Base-by-base conservation (phyloP, 2,888 invertebrate genomes). In the Geotrupes spiniger region DNA sequence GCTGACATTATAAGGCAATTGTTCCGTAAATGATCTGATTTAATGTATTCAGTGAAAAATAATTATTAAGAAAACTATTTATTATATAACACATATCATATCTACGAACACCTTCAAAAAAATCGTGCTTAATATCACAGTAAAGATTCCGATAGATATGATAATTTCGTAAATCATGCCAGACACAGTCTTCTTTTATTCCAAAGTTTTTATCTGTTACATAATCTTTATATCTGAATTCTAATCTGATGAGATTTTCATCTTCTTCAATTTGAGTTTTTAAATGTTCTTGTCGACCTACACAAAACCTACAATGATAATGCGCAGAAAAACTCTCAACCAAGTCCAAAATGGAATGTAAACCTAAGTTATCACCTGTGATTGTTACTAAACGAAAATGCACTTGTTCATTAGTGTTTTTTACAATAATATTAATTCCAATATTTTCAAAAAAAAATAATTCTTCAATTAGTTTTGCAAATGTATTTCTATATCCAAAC, bases 51-150 rank as follows among this genome's bases (percentile, higher is more conserved):
- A 54, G 38, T 12, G 43, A 41, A 42, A 58, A 54, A 36, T 47
- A 25, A 6, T 39, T n/a, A n/a, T n/a, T n/a, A n/a, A n/a, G n/a
- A n/a, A n/a, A n/a, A n/a, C n/a, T n/a, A n/a, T n/a, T n/a, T n/a
- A 65, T 60, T 11, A 66, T 60, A 29, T 51, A 39, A 2, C 58
- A 54, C 60, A 65, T 61, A 26, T 57, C 64, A 53, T 65, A 63
- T 37, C 63, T 42, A 40, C 51, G 52, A 16, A 64, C 46, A 12
- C 64, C 62, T 43, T 63, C 59, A 50, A 49, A 58, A 15, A 64
- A 37, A 46, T 68, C 65, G 39, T 68, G n/a, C 63, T 65, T 63
- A n/a, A 65, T 52, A 47, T 67, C 68, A 53, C 60, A 61, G 5
- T 54, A 53, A 8, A 56, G 25, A 54, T 66, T 68, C 17, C 53